Base-by-base conservation (phyloP, 2,113 vertebrate species). In the Zosterops pallidus region DNA sequence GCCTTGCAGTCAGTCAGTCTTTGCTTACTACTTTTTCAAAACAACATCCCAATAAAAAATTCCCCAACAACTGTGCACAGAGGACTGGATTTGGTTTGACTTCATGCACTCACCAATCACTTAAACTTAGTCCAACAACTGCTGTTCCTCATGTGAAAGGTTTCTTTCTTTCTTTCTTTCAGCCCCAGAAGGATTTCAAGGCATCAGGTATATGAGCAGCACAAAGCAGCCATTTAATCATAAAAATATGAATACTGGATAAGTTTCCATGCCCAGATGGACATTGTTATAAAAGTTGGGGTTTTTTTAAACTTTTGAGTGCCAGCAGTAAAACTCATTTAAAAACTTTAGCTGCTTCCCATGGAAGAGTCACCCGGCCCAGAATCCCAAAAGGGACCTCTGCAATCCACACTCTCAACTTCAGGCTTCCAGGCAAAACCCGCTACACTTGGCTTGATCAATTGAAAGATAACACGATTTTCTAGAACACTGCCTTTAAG, bases 1-100 rank as follows among this genome's bases (percentile, higher is more conserved):
- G 64, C 49, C 83, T 69, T 93, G 70, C 87, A 94, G 74, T 64
- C 87, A 77, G 35, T 47, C 52, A 76, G 41, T 17, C 79, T 79
- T 91, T 69, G 52, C 81, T 59, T 25, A 72, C 10, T 18, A 15
- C 50, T 82, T 35, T 59, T 82, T 60, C 39, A 31, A 83, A 83
- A 50, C 41, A 69, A 76, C 64, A 70, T 3, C 56, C 21, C 60
- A 64, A 70, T 33, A 69, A 55, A 69, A 46, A 41, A 57, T 28
- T 8, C 6, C 31, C 42, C 16, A 14, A 67, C 25, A 80, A 33
- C 9, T 13, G 6, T 9, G 21, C 28, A 60, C 28, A 81, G 9
- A 70, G 19, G 56, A 65, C 8, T 42, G 20, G 14, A 74, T 85
- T 81, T 46, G 19, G 13, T 65, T 92, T 71, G 12, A 29, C 10